A percentile compares a stretch with the other conserved stretches of the same genome.
Evolutionary conservation across 2,113 vertebrate species (phyloP).

Genomic region (Mesoclemmys tuberculata): DNA sequence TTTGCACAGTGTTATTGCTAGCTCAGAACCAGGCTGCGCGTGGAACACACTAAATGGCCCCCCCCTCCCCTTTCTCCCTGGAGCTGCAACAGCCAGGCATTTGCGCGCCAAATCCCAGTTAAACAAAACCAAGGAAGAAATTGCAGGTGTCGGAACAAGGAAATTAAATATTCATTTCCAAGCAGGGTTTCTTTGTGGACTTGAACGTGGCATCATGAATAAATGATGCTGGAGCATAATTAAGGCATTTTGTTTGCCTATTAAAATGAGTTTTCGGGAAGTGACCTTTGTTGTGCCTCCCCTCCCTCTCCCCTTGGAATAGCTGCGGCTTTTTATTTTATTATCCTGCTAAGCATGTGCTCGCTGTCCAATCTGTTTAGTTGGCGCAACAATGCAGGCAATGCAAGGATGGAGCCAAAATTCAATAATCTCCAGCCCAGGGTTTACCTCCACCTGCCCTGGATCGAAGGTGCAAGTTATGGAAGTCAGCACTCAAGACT

Average conservation of each 20-base stretch:
- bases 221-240: background rate
- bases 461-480: background rate
- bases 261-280: background rate
- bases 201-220: background rate
- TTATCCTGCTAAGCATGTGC: background rate
- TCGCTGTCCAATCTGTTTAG: background rate
- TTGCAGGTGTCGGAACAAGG: background rate
- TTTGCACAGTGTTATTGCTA: background rate
- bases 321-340: background rate
- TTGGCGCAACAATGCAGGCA: background rate
- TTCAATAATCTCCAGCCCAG: background rate
- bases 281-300: background rate
- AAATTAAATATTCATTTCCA: background rate
- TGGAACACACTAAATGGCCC: background rate
- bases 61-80: background rate
- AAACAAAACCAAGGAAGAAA: background rate
- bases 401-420: background rate
- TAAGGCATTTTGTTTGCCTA: constrained; percentile 9
- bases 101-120: background rate
- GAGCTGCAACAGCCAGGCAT: background rate
- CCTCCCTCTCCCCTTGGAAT: background rate
- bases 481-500: background rate
- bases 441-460: background rate
- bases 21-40: background rate
- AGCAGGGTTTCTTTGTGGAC: background rate